Base-by-base conservation (phyloP, 2,888 invertebrate genomes). In the Dromius quadrimaculatus region DNA sequence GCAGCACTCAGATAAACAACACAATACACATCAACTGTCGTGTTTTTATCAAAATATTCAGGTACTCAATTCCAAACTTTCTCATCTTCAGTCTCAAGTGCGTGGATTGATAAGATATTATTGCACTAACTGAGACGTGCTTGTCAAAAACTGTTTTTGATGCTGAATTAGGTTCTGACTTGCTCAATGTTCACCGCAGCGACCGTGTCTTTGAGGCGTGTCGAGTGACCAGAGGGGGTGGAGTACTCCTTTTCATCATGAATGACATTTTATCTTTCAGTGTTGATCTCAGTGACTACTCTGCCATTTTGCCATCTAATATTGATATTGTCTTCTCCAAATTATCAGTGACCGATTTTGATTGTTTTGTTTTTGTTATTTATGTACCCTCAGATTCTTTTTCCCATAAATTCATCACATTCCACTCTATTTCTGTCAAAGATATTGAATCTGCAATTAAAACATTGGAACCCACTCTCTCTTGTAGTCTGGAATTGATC, bases 31-130 rank as follows among this genome's bases (percentile, higher is more conserved):
- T 15, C 13, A 8, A 5, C 8, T 43, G 15, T 13, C 5, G 8
- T 43, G 43, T 9, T 43, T 13, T 17, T 43, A 43, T 17, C 43
- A 43, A 43, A 43, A 43, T 17, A 15, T 43, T 1, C 43, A 43
- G 15, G 15, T 15, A 1, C 8, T 38, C 4, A 38, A n/a, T 38
- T n/a, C 5, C 2, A 38, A 3, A 38, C 6, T 38, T 38, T 11
- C 38, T 6, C 2, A n/a, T n/a, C n/a, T 38, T 11, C 38, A 38
- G 2, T n/a, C 8, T 6, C 8, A 11, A 3, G 1, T 43, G n/a
- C n/a, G n/a, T n/a, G n/a, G n/a, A n/a, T n/a, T n/a, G n/a, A n/a
- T 43, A 43, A 15, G 17, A 43, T 9, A 1, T 43, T 9, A 43
- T 43, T 9, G 43, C 43, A 17, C 5, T 43, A 3, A 15, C 17